These are phyloP conservation scores for Aurelia sp. DNA, from an alignment of 30 jellyfish, hydroid and myxozoan species.

Conservation along the genomic window DNA sequence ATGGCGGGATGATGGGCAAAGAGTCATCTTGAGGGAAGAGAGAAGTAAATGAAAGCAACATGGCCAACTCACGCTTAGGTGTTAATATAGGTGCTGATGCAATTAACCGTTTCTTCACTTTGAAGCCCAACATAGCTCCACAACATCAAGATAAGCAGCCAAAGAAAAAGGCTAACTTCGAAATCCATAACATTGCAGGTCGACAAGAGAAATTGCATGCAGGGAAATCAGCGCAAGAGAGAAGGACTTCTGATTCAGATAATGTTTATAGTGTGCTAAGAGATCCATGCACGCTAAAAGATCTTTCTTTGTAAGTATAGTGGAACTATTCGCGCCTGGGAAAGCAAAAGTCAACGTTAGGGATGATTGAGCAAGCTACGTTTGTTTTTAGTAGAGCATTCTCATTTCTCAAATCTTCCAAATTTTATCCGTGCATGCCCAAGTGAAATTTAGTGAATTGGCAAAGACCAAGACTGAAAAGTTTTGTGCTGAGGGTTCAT, in stretches of 20 bases:
- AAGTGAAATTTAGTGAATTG: too few species aligned
- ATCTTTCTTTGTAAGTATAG: not conserved
- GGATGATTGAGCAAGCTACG: too few species aligned
- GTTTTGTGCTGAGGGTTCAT: too few species aligned
- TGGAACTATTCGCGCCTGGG: not conserved
- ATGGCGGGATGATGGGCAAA: too few species aligned
- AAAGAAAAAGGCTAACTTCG: too few species aligned
- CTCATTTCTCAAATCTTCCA: too few species aligned
- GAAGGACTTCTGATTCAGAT: constrained; percentile 19
- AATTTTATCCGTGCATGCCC: too few species aligned
- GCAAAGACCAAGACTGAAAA: too few species aligned
- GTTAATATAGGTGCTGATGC: constrained; percentile 79
- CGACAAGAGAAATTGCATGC: not conserved
- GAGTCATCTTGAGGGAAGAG: too few species aligned
- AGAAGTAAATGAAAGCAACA: not conserved
- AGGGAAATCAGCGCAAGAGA: constrained; percentile 20
- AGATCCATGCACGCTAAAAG: constrained; percentile 13
- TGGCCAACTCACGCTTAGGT: constrained; percentile 71
- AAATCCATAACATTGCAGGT: too few species aligned
- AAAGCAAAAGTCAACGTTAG: too few species aligned
- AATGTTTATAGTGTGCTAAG: constrained; percentile 14
- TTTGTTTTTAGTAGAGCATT: too few species aligned
- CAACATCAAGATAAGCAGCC: not conserved
- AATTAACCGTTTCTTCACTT: constrained; percentile 67
- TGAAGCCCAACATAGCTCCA: constrained; percentile 22